phyloP scores from a whole-genome alignment of 2,888 invertebrate genomes.

The Chloroclysta siterata region DNA sequence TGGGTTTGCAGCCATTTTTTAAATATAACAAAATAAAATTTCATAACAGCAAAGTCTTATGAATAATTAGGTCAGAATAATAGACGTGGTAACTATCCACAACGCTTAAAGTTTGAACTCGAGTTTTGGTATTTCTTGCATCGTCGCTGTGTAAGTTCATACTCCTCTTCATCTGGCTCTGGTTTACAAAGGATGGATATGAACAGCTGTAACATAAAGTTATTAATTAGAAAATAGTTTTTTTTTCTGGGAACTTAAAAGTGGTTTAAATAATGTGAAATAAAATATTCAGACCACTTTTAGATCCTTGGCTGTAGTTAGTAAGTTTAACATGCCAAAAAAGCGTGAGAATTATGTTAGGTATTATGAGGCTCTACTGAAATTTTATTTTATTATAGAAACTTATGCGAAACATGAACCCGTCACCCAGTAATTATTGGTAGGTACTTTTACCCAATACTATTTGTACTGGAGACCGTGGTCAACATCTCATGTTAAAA shows the following conservation, averaged over 20 bases:
- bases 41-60: slow-evolving; percentile 8
- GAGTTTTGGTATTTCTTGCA: slow-evolving; percentile 16
- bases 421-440: background rate
- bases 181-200: slow-evolving; percentile 48
- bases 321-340: slow-evolving; percentile 37
- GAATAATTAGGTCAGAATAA: slow-evolving; percentile 1
- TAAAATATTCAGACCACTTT: slow-evolving; percentile 22
- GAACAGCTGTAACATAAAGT: slow-evolving; percentile 55
- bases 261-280: slow-evolving; percentile 22
- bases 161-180: slow-evolving; percentile 24
- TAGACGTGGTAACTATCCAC: slow-evolving; percentile 4
- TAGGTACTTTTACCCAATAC: background rate
- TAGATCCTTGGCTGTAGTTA: slow-evolving; percentile 3
- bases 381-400: too few species aligned
- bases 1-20: background rate
- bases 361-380: background rate
- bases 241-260: slow-evolving; percentile 18
- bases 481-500: too few species aligned
- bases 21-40: background rate
- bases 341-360: slow-evolving; percentile 32
- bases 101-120: slow-evolving; percentile 1
- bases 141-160: slow-evolving; percentile 1
- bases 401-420: background rate
- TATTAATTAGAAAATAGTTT: slow-evolving; percentile 10
- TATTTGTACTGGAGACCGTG: background rate